These are phyloP conservation scores for Polydesmus complanatus DNA, from an alignment of 2,888 invertebrate genomes.

Conservation along the genomic window DNA sequence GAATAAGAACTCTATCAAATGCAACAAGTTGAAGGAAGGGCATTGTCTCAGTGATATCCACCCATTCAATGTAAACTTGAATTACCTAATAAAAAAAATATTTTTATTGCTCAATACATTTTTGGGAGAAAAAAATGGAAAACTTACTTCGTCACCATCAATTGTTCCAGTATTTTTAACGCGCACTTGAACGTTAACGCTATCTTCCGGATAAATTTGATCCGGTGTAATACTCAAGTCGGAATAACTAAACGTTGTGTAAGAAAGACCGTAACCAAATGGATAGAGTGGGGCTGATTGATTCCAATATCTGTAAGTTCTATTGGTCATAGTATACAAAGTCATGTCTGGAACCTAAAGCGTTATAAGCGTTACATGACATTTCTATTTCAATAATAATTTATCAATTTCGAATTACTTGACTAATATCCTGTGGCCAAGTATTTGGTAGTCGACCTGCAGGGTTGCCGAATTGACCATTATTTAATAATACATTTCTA, in stretches of 20 bases:
- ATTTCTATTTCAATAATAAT: neutral
- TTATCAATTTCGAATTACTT: conserved; percentile 4
- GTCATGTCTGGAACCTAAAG: conserved; percentile 14
- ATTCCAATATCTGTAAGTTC: conserved; percentile 17
- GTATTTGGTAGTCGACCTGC: conserved; percentile 16
- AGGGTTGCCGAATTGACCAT: conserved; percentile 12
- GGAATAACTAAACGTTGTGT: conserved; percentile 15
- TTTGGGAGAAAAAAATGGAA: neutral
- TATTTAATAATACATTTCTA: conserved; percentile 10
- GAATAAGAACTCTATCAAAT: conserved; percentile 12
- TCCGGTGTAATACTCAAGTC: conserved; percentile 5
- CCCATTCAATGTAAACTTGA: conserved; percentile 17
- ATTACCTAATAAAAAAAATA: conserved; percentile 15
- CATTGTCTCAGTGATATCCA: conserved; percentile 10
- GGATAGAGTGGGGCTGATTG: conserved; percentile 13
- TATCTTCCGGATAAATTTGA: conserved; percentile 1
- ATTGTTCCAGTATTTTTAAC: conserved; percentile 11
- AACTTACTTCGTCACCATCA: conserved; percentile 16
- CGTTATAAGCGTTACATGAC: neutral
- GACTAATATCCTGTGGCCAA: conserved; percentile 11
- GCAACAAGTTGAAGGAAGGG: conserved; percentile 14
- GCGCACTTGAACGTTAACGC: conserved; percentile 8
- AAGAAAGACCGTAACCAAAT: conserved; percentile 17
- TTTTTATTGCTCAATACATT: neutral
- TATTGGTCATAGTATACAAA: conserved; percentile 12